Conservation (phyloP, 2,113 vertebrate species). For the Scomber japonicus region DNA sequence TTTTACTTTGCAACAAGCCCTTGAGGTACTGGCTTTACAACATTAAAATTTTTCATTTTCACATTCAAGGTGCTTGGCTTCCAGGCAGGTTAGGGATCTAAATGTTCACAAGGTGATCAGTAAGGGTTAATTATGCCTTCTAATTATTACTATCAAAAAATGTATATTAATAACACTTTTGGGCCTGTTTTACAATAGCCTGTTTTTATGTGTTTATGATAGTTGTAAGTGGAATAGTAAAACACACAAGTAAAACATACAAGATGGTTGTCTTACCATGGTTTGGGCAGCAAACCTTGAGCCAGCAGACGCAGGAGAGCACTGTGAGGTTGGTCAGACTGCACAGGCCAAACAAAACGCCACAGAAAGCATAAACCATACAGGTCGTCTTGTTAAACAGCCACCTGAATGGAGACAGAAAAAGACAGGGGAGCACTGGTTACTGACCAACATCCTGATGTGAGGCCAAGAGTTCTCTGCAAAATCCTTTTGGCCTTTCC, state of each 20-base stretch:
- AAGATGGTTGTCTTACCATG: constrained; percentile 82
- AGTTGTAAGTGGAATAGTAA: background rate
- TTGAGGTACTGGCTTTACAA: background rate
- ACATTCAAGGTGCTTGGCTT: constrained; percentile 19
- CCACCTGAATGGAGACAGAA: constrained; percentile 84
- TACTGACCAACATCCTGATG: background rate
- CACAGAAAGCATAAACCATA: constrained; percentile 88
- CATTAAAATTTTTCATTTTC: constrained; percentile 1
- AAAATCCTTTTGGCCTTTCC: constrained; percentile 1
- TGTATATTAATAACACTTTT: background rate
- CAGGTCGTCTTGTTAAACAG: constrained; percentile 83
- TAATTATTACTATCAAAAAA: background rate
- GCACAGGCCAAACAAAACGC: constrained; percentile 89
- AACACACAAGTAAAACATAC: background rate
- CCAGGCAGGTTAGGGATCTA: background rate
- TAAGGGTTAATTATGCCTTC: background rate
- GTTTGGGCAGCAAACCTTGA: constrained; percentile 90
- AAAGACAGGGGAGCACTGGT: constrained; percentile 19
- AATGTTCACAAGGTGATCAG: background rate
- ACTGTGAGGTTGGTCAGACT: constrained; percentile 89
- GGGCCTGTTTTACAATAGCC: background rate
- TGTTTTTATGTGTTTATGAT: background rate
- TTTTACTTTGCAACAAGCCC: constrained; percentile 16
- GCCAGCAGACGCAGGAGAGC: constrained; percentile 90
- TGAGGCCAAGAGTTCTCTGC: constrained; percentile 1